Percentiles rank a stretch among this genome's conserved stretches.
Evolutionary conservation across 2,797 vertebrate genomes (phyloP).

Genomic region (Malacoraja senta): DNA sequence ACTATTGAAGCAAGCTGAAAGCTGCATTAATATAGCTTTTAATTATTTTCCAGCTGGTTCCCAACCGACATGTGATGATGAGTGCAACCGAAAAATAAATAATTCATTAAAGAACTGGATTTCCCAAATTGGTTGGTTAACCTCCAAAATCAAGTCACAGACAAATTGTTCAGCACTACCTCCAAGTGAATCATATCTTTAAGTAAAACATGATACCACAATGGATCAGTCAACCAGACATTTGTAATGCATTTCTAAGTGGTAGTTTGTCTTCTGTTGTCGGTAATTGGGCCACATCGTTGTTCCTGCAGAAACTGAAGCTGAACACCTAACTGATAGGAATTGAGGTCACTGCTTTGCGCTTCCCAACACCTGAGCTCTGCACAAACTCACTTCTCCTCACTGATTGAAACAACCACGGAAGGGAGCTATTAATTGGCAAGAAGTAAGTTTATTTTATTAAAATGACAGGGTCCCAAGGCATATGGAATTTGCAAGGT

Average conservation of each 20-base stretch:
- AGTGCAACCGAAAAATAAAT: not conserved
- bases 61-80: not conserved
- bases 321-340: not conserved
- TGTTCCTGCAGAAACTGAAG: not conserved
- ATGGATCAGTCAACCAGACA: not conserved
- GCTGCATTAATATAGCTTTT: not conserved
- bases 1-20: not conserved
- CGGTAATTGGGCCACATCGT: not conserved
- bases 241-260: not conserved
- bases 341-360: not conserved
- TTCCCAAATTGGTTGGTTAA: not conserved
- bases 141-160: not conserved
- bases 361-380: not conserved
- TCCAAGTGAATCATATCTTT: not conserved
- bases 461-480: too few relatives aligned
- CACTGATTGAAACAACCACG: not conserved
- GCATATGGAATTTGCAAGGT: too few relatives aligned
- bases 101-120: not conserved
- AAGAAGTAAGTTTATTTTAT: not conserved
- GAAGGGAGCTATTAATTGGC: not conserved
- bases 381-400: not conserved
- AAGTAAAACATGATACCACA: not conserved
- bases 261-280: not conserved
- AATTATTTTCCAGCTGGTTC: not conserved
- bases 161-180: not conserved